These are phyloP conservation scores for Marmota flaviventris DNA, from an alignment of 2,113 vertebrate genomes.

Conservation along the genomic window DNA sequence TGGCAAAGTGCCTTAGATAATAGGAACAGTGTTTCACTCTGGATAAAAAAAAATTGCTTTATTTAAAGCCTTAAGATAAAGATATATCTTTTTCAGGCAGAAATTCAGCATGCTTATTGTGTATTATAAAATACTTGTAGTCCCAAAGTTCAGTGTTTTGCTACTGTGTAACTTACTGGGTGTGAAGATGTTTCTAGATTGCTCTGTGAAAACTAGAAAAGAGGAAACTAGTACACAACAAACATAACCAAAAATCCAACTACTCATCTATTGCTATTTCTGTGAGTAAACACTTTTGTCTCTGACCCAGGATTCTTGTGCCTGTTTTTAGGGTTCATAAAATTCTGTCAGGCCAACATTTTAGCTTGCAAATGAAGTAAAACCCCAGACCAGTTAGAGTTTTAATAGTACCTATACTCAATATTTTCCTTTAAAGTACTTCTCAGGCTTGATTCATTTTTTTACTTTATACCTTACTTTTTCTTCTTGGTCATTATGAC, in stretches of 20 bases:
- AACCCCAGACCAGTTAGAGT: background rate
- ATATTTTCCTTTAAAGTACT: background rate
- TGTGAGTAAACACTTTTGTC: background rate
- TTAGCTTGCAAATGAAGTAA: background rate
- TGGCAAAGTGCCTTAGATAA: background rate
- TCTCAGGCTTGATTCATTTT: background rate
- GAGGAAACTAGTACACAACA: rapidly evolving
- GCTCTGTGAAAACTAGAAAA: background rate
- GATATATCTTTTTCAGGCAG: background rate
- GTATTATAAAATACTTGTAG: background rate
- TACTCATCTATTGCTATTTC: background rate
- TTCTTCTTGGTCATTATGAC: background rate
- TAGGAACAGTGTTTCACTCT: background rate
- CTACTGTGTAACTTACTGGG: background rate
- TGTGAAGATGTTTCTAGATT: background rate
- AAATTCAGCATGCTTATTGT: background rate
- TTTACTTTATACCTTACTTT: background rate
- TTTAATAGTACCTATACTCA: background rate
- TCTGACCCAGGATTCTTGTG: background rate
- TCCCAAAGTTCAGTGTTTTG: background rate
- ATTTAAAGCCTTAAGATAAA: background rate
- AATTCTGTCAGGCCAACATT: background rate
- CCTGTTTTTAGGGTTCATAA: background rate
- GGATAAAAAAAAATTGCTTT: background rate
- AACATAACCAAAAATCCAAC: background rate